Evolutionary conservation across 2,888 invertebrate species (phyloP), one percentile per base, ranked within the genome.

Genomic region (Anarsia innoxiella): DNA sequence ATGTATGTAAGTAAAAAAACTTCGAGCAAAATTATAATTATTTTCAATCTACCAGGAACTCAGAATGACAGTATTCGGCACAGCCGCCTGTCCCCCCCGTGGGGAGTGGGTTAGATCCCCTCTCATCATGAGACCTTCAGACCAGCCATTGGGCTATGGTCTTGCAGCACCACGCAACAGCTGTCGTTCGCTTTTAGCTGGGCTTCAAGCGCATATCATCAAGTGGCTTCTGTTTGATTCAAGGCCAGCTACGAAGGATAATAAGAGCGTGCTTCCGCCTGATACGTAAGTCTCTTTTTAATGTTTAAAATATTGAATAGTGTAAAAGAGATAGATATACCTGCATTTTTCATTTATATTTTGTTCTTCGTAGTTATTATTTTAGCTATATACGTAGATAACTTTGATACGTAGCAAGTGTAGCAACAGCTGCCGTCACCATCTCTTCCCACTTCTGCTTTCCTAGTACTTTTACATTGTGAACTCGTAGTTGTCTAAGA

Each of bases 21-120:
- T 6, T 19, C 4, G 19, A 19, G 6, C 19, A 19, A 19, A 19
- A 6, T 19, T 3, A 19, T 19, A 19, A 19, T 19, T 5, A 19
- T 19, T 19, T 5, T 19, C 19, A 5, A 19, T 19, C 25, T n/a
- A 12, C 1, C 49, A 91, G 91, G 88, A 88, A 25, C 69, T 92
- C 2, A 86, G 92, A 1, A 71, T 87, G 31, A 68, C 88, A 23
- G 86, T 89, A 3, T 92, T 92, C 55, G 91, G 90, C 1, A 88
- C 89, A 1, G 85, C 90, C 0, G 87, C 89, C 0, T 89, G 89
- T 40, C 90, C 91, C 1, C 89, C 91, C n/a, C 82, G 90, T 10
- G 88, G 88, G 0, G 92, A 92, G 66, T 92, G 92, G 92, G 75
- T 90, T 12, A 82, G 91, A 31, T 91, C 92, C 1, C 88, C 91